phyloP scores from a whole-genome alignment of 2,888 invertebrate genomes.

The Chalcosyrphus nemorum region DNA sequence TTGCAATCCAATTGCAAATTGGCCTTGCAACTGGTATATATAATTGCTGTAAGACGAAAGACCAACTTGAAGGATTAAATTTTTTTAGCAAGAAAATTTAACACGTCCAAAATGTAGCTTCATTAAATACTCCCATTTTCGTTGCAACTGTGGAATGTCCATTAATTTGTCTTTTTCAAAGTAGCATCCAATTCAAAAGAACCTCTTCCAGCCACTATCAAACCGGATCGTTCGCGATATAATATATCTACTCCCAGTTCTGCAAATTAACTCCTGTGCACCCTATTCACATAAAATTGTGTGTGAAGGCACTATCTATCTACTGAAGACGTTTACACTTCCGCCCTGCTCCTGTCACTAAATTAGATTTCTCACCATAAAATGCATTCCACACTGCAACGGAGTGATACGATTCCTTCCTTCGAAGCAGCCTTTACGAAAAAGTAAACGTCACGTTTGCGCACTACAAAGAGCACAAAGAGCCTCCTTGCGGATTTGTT shows the following conservation, averaged over 20 bases:
- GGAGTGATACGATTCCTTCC: not conserved
- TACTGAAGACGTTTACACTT: conserved; percentile 4
- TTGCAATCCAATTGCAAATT: too few species aligned
- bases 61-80: too few species aligned
- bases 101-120: too few species aligned
- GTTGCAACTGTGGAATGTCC: not conserved
- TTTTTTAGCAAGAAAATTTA: too few species aligned
- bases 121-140: not conserved
- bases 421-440: not conserved
- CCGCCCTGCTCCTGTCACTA: conserved; percentile 9
- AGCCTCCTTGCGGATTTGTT: conserved; percentile 1
- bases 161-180: conserved; percentile 4
- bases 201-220: not conserved
- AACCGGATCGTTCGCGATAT: too few species aligned
- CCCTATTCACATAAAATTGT: too few species aligned
- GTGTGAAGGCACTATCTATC: too few species aligned
- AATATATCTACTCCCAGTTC: too few species aligned
- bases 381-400: conserved; percentile 4
- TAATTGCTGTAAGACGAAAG: too few species aligned
- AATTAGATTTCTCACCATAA: conserved; percentile 26
- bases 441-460: conserved; percentile 5
- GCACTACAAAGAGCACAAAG: not conserved
- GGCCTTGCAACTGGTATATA: too few species aligned
- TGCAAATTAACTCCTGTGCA: not conserved
- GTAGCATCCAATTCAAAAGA: not conserved